phyloP scores from a whole-genome alignment of 2,113 vertebrate genomes.

The Cariama cristata region DNA sequence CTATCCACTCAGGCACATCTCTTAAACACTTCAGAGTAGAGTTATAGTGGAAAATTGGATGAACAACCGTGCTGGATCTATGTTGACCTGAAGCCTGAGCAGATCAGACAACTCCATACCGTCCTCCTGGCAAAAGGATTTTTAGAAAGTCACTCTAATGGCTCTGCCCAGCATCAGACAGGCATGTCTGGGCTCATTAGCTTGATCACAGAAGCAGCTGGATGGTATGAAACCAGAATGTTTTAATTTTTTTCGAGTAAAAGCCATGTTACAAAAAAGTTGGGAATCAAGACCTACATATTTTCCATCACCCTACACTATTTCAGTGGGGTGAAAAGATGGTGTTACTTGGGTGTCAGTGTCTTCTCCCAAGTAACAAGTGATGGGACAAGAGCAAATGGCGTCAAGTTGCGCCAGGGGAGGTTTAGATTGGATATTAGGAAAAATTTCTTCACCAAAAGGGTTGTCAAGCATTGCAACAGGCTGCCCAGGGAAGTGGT shows the following conservation, averaged over 20 bases:
- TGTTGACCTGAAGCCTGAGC: background rate
- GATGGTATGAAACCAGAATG: background rate
- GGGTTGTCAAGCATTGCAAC: background rate
- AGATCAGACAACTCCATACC: background rate
- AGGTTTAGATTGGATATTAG: background rate
- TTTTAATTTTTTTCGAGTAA: background rate
- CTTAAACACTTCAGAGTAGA: background rate
- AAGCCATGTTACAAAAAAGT: rapidly evolving
- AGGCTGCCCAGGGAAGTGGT: background rate
- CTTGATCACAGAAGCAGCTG: background rate
- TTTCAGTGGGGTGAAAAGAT: background rate
- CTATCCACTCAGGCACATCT: background rate
- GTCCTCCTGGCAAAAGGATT: background rate
- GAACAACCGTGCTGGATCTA: background rate
- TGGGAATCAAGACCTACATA: background rate
- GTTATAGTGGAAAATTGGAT: background rate
- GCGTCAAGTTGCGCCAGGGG: background rate
- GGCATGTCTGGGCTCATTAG: rapidly evolving
- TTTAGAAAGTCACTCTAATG: background rate
- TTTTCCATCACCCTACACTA: background rate
- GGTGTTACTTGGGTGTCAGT: rapidly evolving
- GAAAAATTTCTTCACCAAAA: background rate
- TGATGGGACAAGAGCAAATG: background rate
- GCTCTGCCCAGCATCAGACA: background rate
- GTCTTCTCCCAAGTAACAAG: background rate